Percentiles rank a stretch among this genome's conserved stretches.
These are phyloP conservation scores for Lobophora halterata DNA, from an alignment of 2,888 invertebrate genomes.

Conservation along the genomic window DNA sequence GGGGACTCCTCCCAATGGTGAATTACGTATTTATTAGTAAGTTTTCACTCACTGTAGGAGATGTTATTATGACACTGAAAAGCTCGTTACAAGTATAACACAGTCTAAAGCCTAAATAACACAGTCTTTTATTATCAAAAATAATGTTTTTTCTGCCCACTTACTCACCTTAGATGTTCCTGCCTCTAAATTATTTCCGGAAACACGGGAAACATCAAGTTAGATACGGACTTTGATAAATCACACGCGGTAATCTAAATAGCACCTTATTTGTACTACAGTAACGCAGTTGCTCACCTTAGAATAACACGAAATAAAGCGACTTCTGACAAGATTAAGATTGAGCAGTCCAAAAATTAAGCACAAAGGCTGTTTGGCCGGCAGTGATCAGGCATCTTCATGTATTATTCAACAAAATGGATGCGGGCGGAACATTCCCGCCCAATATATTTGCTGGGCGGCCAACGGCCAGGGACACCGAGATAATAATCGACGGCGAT, in stretches of 20 bases:
- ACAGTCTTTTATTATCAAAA: constrained; percentile 5
- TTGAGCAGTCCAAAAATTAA: constrained; percentile 55
- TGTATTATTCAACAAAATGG: constrained; percentile 65
- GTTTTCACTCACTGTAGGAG: too few species aligned
- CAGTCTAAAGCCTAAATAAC: not conserved
- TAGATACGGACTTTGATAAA: constrained; percentile 26
- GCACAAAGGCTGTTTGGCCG: constrained; percentile 46
- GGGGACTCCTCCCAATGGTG: too few species aligned
- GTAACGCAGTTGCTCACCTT: constrained; percentile 30
- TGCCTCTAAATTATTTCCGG: constrained; percentile 28
- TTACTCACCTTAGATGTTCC: constrained; percentile 27
- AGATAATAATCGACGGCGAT: constrained; percentile 58
- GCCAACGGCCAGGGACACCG: constrained; percentile 48
- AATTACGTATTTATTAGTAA: too few species aligned
- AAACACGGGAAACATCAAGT: constrained; percentile 27
- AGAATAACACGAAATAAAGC: constrained; percentile 34
- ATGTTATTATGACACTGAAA: too few species aligned
- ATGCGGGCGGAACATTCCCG: constrained; percentile 41
- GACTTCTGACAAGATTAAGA: constrained; percentile 43
- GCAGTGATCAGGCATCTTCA: constrained; percentile 53
- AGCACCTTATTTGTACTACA: constrained; percentile 30
- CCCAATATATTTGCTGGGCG: constrained; percentile 61
- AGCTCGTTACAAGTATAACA: too few species aligned
- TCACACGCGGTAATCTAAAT: constrained; percentile 30
- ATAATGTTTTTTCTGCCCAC: constrained; percentile 19